phyloP scores from a whole-genome alignment of 2,888 invertebrate species.

The Girardia tigrina region DNA sequence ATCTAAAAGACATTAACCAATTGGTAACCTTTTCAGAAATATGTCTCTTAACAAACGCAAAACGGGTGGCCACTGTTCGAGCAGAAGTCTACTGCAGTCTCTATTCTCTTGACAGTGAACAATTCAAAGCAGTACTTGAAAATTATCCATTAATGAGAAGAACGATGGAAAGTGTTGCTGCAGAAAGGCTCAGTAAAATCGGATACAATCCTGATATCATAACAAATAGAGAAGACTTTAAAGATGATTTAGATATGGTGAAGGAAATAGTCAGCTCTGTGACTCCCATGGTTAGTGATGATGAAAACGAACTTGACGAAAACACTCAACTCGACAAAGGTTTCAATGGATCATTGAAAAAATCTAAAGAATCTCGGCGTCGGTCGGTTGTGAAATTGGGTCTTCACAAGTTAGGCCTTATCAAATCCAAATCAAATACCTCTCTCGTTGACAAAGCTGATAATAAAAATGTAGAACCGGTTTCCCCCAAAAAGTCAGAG shows the following conservation, averaged over 20 bases:
- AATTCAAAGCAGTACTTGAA: slow-evolving; percentile 90
- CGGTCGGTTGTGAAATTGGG: slow-evolving; percentile 35
- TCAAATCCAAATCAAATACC: slow-evolving; percentile 32
- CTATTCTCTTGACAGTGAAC: slow-evolving; percentile 89
- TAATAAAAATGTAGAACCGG: neutral
- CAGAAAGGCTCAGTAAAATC: slow-evolving; percentile 90
- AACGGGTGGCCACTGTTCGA: slow-evolving; percentile 84
- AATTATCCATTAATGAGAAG: slow-evolving; percentile 94
- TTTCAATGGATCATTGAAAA: neutral
- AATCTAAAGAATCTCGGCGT: slow-evolving; percentile 31
- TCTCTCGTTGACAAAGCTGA: slow-evolving; percentile 13
- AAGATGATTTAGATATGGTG: slow-evolving; percentile 33
- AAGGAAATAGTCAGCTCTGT: slow-evolving; percentile 35
- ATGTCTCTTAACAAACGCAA: slow-evolving; percentile 85
- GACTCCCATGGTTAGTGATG: slow-evolving; percentile 31
- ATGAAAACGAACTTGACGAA: slow-evolving; percentile 24
- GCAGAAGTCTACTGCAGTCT: slow-evolving; percentile 96
- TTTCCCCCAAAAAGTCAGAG: neutral
- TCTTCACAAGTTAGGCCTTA: slow-evolving; percentile 34
- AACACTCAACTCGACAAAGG: neutral
- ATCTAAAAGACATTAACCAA: no score
- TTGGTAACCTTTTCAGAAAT: slow-evolving; percentile 72
- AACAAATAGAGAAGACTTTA: slow-evolving; percentile 32
- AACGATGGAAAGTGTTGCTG: slow-evolving; percentile 96
- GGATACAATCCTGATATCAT: slow-evolving; percentile 65